Evolutionary conservation across 2,797 vertebrate species (phyloP).

Genomic region (Alauda arvensis): DNA sequence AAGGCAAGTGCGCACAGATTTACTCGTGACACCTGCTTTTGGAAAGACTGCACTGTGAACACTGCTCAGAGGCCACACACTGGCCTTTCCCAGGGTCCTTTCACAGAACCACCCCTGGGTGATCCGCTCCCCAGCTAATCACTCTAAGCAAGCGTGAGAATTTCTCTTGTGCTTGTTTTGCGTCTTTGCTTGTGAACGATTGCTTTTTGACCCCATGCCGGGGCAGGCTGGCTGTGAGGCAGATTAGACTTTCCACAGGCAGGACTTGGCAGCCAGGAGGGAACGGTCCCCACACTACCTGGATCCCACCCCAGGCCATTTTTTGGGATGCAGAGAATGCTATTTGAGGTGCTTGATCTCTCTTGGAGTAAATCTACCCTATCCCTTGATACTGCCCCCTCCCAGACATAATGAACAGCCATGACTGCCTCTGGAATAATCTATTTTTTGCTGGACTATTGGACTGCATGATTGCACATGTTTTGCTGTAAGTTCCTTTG

Average conservation of each 20-base stretch:
- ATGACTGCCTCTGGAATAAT: neutral
- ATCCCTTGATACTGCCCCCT: neutral
- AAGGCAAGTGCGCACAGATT: accelerated
- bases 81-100: neutral
- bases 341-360: neutral
- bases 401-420: neutral
- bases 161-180: neutral
- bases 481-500: neutral
- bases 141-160: neutral
- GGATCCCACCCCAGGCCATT: neutral
- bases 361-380: neutral
- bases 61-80: accelerated
- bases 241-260: neutral
- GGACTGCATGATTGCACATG: neutral
- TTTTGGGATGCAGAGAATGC: neutral
- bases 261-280: neutral
- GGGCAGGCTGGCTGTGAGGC: neutral
- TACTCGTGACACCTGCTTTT: accelerated
- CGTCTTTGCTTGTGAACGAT: neutral
- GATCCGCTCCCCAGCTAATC: neutral
- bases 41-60: neutral
- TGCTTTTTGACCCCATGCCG: accelerated
- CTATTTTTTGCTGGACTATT: neutral
- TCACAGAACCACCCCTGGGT: neutral
- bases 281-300: neutral